phyloP scores from a whole-genome alignment of 2,888 invertebrate genomes.

The Meghimatium bilineatum region DNA sequence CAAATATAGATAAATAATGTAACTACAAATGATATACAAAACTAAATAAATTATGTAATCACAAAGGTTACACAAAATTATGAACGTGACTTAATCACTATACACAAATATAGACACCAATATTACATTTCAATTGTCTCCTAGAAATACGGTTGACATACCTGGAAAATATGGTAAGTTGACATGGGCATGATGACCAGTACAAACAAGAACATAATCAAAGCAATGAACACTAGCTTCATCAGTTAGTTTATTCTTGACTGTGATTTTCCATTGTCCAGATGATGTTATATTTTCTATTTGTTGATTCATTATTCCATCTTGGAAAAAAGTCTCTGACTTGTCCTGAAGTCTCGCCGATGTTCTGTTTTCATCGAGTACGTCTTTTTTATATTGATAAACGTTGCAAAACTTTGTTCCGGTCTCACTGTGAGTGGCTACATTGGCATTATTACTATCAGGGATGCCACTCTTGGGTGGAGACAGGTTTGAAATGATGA shows the following conservation, averaged over 20 bases:
- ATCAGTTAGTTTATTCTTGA: constrained; percentile 64
- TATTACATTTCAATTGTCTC: no score
- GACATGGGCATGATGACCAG: constrained; percentile 69
- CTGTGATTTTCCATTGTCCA: constrained; percentile 26
- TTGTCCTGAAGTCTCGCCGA: neutral
- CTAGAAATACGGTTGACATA: neutral
- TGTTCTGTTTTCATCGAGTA: neutral
- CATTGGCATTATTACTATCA: neutral
- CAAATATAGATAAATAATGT: no score
- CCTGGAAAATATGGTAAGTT: constrained; percentile 64
- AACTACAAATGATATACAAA: no score
- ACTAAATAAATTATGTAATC: no score
- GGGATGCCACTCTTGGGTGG: neutral
- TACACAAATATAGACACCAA: no score
- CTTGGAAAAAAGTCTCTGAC: neutral
- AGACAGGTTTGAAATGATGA: neutral
- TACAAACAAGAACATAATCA: constrained; percentile 72
- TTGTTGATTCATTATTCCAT: neutral
- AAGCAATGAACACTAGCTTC: constrained; percentile 58
- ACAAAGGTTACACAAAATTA: no score
- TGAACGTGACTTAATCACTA: no score
- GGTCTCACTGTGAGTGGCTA: neutral
- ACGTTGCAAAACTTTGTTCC: neutral
- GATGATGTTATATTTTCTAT: neutral
- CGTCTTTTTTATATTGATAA: neutral